Evolutionary conservation across 2,113 vertebrate genomes (phyloP), one percentile per base, ranked within the genome.

Genomic region (Machaerirhynchus nigripectus): DNA sequence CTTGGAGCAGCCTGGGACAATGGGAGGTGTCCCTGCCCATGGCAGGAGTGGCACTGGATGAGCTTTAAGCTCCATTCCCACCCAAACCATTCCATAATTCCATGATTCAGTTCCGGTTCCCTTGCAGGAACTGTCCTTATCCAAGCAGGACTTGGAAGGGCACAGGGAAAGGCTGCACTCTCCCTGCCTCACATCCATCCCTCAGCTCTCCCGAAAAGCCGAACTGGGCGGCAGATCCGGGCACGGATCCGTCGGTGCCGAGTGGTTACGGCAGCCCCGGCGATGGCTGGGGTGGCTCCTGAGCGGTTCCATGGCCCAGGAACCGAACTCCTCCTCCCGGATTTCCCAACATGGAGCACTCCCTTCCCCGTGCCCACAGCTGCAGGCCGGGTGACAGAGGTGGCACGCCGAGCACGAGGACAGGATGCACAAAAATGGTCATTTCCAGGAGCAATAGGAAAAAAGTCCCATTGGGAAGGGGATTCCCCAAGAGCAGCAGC

Each of bases 21-120:
- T 26, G 87, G 69, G 0, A 75, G 33, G 7, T 46, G 44, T 30
- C 44, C 44, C 44, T 81, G 44, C n/a, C 47, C 57, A 23, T 5
- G 37, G 22, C 52, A 46, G 39, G 15, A 23, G 7, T 60, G 53
- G 39, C 0, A 28, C 4, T 7, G 19, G 28, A 0, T 30, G 53
- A 0, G 7, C 4, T 69, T n/a, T 27, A 0, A n/a, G 13, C 5
- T 40, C 20, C 33, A 4, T 46, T 4, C 47, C 1, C 1, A 6
- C 21, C 20, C 26, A 55, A 40, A 13, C 6, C 14, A 22, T 10
- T 5, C 46, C 21, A 30, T 30, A 2, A 46, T 18, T 40, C 53
- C 47, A 1, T 18, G 37, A 3, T 46, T 60, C 46, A 22, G 0
- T 39, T 10, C 33, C 40, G 10, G 46, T 69, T 70, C 59, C 28